These are phyloP conservation scores for Cerastoderma edule DNA, from an alignment of 2,888 invertebrate species.

Conservation along the genomic window DNA sequence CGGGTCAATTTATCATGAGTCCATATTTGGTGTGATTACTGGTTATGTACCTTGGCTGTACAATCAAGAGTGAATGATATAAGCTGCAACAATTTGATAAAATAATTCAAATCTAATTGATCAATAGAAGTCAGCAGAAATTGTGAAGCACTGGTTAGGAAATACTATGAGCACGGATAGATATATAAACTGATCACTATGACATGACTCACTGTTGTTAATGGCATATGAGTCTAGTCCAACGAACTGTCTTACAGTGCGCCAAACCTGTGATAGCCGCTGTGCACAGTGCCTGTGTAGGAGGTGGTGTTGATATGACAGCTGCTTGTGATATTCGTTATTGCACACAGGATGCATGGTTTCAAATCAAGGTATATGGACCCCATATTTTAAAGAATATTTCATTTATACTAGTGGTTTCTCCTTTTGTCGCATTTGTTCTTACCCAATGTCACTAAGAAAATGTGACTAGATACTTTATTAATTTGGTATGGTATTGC, in stretches of 20 bases:
- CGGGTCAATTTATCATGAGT: too few species aligned
- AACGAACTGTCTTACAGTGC: constrained; percentile 86
- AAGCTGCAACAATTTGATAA: too few species aligned
- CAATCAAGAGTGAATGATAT: too few species aligned
- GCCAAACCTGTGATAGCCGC: constrained; percentile 95
- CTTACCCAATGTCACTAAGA: neutral
- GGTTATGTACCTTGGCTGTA: too few species aligned
- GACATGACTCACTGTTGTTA: neutral
- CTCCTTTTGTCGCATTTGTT: neutral
- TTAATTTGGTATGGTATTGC: too few species aligned
- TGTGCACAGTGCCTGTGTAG: constrained; percentile 94
- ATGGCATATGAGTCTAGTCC: neutral
- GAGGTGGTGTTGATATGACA: constrained; percentile 95
- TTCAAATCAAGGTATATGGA: constrained; percentile 90
- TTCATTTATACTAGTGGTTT: neutral
- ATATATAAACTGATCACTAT: too few species aligned
- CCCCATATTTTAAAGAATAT: neutral
- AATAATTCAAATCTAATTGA: too few species aligned
- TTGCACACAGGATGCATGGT: constrained; percentile 95
- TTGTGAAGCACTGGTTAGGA: too few species aligned
- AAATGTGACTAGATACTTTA: too few species aligned
- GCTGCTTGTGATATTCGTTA: constrained; percentile 96
- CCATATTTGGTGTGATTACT: too few species aligned
- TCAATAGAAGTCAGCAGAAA: too few species aligned
- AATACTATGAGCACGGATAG: too few species aligned